phyloP scores from a whole-genome alignment of 2,888 invertebrate species.

The Cryptus armator region DNA sequence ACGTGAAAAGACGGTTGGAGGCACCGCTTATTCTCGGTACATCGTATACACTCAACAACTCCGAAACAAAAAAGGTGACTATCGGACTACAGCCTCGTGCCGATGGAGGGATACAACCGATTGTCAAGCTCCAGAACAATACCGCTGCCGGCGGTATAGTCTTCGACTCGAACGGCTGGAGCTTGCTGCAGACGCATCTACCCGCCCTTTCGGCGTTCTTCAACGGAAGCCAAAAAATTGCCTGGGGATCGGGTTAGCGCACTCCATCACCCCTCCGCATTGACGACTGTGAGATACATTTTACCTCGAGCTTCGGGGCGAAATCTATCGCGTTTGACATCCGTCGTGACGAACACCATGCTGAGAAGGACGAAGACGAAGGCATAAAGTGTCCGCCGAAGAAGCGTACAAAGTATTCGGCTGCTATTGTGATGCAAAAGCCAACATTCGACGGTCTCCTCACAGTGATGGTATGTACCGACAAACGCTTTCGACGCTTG shows the following conservation, averaged over 20 bases:
- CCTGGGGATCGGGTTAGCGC: background rate
- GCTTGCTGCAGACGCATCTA: background rate
- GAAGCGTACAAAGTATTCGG: background rate
- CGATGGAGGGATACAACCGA: background rate
- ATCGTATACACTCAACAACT: slow-evolving; percentile 5
- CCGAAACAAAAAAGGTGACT: slow-evolving; percentile 11
- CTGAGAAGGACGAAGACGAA: background rate
- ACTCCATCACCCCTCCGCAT: background rate
- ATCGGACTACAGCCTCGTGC: background rate
- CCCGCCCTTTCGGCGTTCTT: background rate
- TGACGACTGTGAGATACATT: background rate
- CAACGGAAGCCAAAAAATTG: background rate
- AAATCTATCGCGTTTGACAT: slow-evolving; percentile 9
- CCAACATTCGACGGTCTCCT: background rate
- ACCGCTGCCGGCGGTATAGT: background rate
- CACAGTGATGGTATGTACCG: background rate
- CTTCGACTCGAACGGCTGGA: background rate
- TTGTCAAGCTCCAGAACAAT: slow-evolving; percentile 8
- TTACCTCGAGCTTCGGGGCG: background rate
- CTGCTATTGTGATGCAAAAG: slow-evolving; percentile 3
- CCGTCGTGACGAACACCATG: background rate
- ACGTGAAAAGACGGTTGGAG: slow-evolving; percentile 8
- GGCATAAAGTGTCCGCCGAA: background rate
- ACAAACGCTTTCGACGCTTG: background rate
- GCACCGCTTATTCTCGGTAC: background rate